Conservation (phyloP, 2,797 vertebrate genomes). For the Acrocephalus scirpaceus region DNA sequence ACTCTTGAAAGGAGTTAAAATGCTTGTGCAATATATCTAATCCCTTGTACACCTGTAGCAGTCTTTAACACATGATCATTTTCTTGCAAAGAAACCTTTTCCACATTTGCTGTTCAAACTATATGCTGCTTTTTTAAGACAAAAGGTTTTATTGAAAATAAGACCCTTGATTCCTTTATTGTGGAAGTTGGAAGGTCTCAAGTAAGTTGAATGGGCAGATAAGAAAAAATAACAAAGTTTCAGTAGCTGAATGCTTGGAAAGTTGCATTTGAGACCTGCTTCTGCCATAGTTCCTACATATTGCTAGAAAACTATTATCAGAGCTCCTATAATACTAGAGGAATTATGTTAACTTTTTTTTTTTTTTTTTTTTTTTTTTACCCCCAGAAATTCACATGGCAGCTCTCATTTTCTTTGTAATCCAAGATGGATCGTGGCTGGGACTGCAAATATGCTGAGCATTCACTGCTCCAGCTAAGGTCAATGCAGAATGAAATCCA, state of each 20-base stretch:
- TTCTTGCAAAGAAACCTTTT: neutral
- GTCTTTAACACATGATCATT: neutral
- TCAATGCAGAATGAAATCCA: slow-evolving; percentile 35
- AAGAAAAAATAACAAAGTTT: neutral
- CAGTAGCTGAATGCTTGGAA: neutral
- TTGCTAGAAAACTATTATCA: neutral
- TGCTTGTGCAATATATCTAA: neutral
- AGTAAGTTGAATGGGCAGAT: neutral
- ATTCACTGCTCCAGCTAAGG: neutral
- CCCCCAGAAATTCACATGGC: neutral
- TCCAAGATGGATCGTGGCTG: neutral
- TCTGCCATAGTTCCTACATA: neutral
- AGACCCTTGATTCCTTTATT: neutral
- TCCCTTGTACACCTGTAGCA: neutral
- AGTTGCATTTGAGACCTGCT: neutral
- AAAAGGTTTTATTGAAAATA: neutral
- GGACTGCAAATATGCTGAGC: neutral
- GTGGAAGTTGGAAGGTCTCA: neutral
- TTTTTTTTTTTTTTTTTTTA: neutral
- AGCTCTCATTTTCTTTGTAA: neutral
- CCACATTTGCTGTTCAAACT: neutral
- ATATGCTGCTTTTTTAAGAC: neutral
- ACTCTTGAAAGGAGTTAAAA: neutral
- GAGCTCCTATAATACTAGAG: neutral
- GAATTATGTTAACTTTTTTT: neutral